Evolutionary conservation across 2,797 vertebrate species (phyloP).

Genomic region (Typhlichthys subterraneus): DNA sequence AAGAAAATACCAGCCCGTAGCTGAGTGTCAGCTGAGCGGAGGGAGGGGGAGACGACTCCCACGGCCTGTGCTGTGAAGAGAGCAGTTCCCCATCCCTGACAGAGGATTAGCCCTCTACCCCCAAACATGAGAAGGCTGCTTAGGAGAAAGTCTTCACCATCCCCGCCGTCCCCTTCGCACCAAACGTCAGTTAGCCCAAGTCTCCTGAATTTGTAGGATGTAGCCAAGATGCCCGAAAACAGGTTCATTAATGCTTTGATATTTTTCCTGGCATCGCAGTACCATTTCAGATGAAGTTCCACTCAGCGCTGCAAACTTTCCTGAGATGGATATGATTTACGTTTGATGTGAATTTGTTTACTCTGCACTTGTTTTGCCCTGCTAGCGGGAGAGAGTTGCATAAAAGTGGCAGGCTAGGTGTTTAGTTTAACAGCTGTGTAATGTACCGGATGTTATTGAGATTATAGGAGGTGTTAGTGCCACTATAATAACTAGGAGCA

Average conservation of each 20-base stretch:
- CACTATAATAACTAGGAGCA: conserved; percentile 29
- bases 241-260: conserved; percentile 73
- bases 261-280: conserved; percentile 68
- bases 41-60: conserved; percentile 78
- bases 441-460: conserved; percentile 42
- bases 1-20: conserved; percentile 80
- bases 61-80: conserved; percentile 74
- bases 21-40: conserved; percentile 74
- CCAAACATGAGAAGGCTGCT: conserved; percentile 82
- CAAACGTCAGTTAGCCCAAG: conserved; percentile 69
- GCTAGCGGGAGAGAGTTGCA: conserved; percentile 55
- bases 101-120: conserved; percentile 81
- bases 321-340: conserved; percentile 69
- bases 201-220: conserved; percentile 65
- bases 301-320: conserved; percentile 62
- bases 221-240: conserved; percentile 76
- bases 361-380: conserved; percentile 36
- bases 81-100: conserved; percentile 79
- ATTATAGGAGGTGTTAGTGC: conserved; percentile 36
- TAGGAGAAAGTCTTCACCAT: conserved; percentile 71
- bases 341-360: conserved; percentile 75
- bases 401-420: conserved; percentile 55
- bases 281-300: conserved; percentile 70
- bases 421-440: conserved; percentile 50
- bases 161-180: conserved; percentile 59